Percentiles rank a stretch among this genome's conserved stretches.
These are phyloP conservation scores for Meloidogyne exigua DNA, from an alignment of 1,140 invertebrate genomes.

Conservation along the genomic window DNA sequence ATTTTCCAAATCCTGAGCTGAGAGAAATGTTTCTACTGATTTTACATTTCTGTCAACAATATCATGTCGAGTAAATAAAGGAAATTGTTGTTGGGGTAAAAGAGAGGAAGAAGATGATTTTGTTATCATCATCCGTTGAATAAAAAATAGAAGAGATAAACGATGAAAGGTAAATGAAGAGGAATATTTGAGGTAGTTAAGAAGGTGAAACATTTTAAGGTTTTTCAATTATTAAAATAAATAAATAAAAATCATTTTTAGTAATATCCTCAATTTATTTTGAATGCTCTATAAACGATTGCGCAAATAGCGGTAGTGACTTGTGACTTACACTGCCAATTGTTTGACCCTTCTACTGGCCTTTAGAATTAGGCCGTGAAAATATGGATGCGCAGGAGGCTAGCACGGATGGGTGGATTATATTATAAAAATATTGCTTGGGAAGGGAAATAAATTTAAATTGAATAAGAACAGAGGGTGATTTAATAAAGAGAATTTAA, in stretches of 20 bases:
- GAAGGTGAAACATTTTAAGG: background rate
- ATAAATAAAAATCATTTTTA: background rate
- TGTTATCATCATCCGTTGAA: background rate
- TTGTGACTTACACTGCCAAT: background rate
- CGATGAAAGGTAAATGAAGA: background rate
- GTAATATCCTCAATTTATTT: background rate
- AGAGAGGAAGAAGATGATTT: background rate
- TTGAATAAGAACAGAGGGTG: background rate
- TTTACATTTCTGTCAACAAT: constrained; percentile 45
- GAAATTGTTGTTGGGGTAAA: constrained; percentile 3
- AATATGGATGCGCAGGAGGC: background rate
- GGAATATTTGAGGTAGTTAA: background rate
- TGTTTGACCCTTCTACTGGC: background rate
- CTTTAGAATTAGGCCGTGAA: background rate
- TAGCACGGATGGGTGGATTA: background rate
- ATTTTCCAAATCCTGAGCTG: constrained; percentile 39
- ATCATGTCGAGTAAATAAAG: constrained; percentile 22
- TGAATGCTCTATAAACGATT: constrained; percentile 1
- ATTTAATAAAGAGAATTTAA: background rate
- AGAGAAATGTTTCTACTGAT: constrained; percentile 41
- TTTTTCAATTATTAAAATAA: background rate
- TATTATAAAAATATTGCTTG: background rate
- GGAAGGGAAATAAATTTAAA: background rate
- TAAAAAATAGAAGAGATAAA: background rate
- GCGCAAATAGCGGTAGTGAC: background rate